phyloP scores from a whole-genome alignment of 2,113 vertebrate species.

The Oreotrochilus melanogaster region DNA sequence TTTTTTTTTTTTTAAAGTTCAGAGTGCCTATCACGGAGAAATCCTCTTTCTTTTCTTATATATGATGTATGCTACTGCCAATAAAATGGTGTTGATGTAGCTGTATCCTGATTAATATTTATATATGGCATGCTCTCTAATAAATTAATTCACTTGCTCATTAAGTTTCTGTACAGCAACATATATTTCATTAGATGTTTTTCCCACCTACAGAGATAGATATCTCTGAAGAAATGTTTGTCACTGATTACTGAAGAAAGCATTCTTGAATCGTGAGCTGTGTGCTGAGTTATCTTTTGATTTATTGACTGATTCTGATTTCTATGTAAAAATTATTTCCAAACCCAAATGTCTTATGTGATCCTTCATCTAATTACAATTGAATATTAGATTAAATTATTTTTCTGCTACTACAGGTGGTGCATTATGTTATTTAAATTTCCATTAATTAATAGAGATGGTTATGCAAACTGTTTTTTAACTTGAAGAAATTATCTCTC shows the following conservation, averaged over 20 bases:
- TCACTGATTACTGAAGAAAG: conserved; percentile 4
- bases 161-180: background rate
- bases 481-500: background rate
- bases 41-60: background rate
- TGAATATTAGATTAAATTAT: background rate
- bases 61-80: background rate
- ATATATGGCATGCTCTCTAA: background rate
- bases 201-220: background rate
- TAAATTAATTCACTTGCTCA: background rate
- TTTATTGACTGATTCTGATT: background rate
- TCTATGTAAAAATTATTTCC: background rate
- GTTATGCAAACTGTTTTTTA: background rate
- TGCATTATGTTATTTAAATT: background rate
- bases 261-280: background rate
- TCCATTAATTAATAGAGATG: background rate
- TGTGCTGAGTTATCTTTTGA: background rate
- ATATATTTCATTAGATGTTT: background rate
- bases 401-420: background rate
- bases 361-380: background rate
- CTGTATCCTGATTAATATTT: background rate
- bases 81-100: background rate
- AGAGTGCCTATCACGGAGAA: background rate
- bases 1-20: background rate
- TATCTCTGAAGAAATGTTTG: background rate
- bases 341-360: background rate